These are phyloP conservation scores for Ceriagrion tenellum DNA, from an alignment of 2,888 invertebrate genomes.

Conservation along the genomic window DNA sequence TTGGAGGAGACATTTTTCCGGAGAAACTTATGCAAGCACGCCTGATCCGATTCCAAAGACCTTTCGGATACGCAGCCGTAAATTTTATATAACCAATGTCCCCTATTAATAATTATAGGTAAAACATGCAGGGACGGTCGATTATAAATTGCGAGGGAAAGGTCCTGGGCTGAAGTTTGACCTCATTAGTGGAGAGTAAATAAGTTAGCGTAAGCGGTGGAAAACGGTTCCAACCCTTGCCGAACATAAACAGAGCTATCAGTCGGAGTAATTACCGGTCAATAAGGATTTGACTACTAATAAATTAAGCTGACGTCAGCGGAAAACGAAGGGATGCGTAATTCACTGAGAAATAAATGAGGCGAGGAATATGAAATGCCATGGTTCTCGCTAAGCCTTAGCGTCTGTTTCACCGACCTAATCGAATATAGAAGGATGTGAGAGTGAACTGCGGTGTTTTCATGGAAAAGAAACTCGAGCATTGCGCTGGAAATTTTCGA, in stretches of 20 bases:
- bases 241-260: not conserved
- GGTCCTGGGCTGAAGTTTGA: not conserved
- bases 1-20: not conserved
- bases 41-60: not conserved
- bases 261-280: not conserved
- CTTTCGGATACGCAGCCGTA: not conserved
- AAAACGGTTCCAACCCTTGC: not conserved
- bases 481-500: not conserved
- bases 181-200: slow-evolving; percentile 6
- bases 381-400: not conserved
- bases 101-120: not conserved
- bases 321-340: not conserved
- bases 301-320: not conserved
- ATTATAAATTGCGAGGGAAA: not conserved
- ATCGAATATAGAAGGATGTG: not conserved
- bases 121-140: not conserved
- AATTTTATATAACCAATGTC: not conserved
- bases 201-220: not conserved
- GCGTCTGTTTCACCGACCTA: not conserved
- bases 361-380: not conserved
- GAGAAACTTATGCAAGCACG: not conserved
- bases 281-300: not conserved
- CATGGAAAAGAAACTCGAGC: not conserved
- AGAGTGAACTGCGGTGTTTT: not conserved
- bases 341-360: not conserved